Conservation (phyloP, 2,113 vertebrate species). For the Neolamprologus longior region DNA sequence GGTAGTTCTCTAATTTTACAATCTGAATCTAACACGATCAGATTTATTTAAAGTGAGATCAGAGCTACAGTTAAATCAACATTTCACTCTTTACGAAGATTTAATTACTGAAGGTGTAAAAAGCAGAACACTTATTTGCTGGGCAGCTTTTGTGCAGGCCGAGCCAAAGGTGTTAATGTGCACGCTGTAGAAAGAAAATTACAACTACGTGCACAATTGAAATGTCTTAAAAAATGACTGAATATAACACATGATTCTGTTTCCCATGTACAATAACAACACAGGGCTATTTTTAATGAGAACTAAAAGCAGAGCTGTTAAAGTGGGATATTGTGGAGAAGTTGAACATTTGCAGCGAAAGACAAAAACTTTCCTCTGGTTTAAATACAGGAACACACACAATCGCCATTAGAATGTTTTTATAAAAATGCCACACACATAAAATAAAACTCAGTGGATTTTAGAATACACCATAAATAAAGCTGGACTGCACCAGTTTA, state of each 20-base stretch:
- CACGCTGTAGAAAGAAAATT: neutral
- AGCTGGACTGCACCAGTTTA: neutral
- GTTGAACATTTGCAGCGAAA: neutral
- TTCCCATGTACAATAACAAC: neutral
- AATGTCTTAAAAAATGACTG: neutral
- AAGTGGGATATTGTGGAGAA: neutral
- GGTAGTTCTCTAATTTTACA: fast-evolving
- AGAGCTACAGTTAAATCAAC: neutral
- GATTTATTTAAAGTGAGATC: neutral
- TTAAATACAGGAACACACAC: neutral
- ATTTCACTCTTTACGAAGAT: neutral
- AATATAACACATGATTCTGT: neutral
- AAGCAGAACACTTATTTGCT: fast-evolving
- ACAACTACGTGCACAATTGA: neutral
- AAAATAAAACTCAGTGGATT: neutral
- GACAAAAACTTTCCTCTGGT: fast-evolving
- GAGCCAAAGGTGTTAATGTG: neutral
- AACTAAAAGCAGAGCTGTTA: neutral
- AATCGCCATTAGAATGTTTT: neutral
- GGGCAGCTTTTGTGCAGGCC: neutral
- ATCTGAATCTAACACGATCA: neutral
- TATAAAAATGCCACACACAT: neutral
- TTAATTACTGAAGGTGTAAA: neutral
- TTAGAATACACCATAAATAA: neutral
- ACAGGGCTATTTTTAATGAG: neutral